Base-by-base conservation (phyloP, 1,140 invertebrate genomes). In the Brachionus koreanus region DNA sequence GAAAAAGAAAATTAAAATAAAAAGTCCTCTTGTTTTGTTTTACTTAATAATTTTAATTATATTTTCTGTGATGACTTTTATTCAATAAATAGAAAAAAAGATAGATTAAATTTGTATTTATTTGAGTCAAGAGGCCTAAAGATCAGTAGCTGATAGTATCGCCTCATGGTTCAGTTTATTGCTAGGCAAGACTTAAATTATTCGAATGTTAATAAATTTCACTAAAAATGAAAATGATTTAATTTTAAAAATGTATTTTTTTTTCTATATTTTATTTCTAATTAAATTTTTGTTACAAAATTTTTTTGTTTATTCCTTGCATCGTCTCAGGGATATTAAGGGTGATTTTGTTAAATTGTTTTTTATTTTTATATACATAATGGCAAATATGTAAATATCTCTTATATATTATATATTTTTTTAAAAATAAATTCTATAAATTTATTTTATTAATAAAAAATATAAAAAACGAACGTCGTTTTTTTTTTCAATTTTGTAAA, bases 1-100 rank as follows among this genome's bases (percentile, higher is more conserved):
- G 19, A 57, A 57, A 57, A 9, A 29, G 29, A 29, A 29, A 57
- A 9, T 49, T 49, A n/a, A n/a, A 49, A 49, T 19, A 57, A 57
- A 57, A 57, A 57, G 49, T 57, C 63, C 25, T 67, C 35, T 67
- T 67, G 63, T 37, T 35, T 67, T 67, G 63, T 67, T 67, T 67
- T 35, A 13, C 35, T 67, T 67, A 29, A 12, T n/a, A 33, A 67
- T 67, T 67, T 67, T 67, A 37, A 67, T 67, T 67, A 67, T 67
- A 67, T 67, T 35, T 67, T 37, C 63, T 57, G 49, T 57, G 49
- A 57, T 57, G 49, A 57, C 49, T 57, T 57, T 57, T 57, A 57
- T 57, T 57, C 49, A 57, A 57, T 57, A 57, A 57, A 42, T 19
- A 57, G 19, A 16, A 57, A 57, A 57, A 57, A 23, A 23, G 49